Base-by-base conservation (phyloP, 2,797 vertebrate species). In the Sebastes aleutianus region DNA sequence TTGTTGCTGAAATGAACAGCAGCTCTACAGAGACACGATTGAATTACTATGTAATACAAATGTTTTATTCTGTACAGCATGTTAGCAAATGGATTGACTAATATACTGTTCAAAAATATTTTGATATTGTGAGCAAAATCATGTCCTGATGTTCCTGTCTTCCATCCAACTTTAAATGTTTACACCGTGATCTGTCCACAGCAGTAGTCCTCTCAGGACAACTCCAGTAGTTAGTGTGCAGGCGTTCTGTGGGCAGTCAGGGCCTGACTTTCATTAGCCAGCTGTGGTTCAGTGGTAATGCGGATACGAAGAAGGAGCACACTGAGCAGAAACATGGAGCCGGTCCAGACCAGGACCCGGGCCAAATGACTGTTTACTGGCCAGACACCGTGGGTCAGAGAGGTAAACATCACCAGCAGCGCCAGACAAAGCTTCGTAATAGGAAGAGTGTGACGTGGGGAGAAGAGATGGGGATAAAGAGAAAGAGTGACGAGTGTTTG, bases 181-280 rank as follows among this genome's bases (percentile, higher is more conserved):
- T 47, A 78, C 31, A 26, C 50, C 47, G 57, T 24, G 14, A 79
- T 68, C 63, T 16, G 56, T 80, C 75, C 43, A 63, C 65, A 74
- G 53, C 32, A 74, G 69, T 53, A 54, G 69, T 68, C 59, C n/a
- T 50, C 26, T 82, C 50, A 76, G 80, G 85, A 87, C 71, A 67
- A 67, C 59, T 76, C 31, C 73, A 67, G 76, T 83, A 82, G 84
- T 80, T 69, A 78, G 65, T 86, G 56, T 66, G 80, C 79, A 85
- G 64, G 47, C 70, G 29, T 82, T 72, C 58, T 83, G 74, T 71
- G 87, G 85, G 82, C 67, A 79, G 80, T 62, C 27, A 22, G 32
- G 32, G 85, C 84, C 89, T 93, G 90, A 89, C 86, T 83, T 82
- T 91, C 89, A 91, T 93, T 88, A 89, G 74, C 69, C 87, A 89